A percentile compares a stretch with the other conserved stretches of the same genome.
These are phyloP conservation scores for Callithrix jacchus DNA, from an alignment of 2,113 vertebrate species.

Conservation along the genomic window DNA sequence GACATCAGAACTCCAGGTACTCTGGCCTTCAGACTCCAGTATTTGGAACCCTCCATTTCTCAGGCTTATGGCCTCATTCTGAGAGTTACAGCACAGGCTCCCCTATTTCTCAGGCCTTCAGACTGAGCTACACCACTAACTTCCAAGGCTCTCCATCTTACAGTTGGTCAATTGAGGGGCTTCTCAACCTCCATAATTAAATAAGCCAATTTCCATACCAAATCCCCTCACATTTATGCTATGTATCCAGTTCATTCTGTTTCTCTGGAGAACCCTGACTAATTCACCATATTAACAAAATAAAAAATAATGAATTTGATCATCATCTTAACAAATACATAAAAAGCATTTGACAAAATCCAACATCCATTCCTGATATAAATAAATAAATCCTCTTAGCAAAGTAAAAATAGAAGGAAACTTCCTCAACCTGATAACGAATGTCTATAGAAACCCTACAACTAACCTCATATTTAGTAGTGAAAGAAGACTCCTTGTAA, in stretches of 20 bases:
- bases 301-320: neutral
- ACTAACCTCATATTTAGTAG: neutral
- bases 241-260: neutral
- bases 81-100: neutral
- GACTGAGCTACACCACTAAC: neutral
- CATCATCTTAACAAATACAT: neutral
- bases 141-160: neutral
- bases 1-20: neutral
- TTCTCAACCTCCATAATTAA: neutral
- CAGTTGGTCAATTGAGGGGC: neutral
- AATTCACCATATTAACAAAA: neutral
- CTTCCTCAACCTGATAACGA: neutral
- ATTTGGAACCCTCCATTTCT: neutral
- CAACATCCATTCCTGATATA: neutral
- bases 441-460: neutral
- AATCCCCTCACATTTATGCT: too few relatives aligned
- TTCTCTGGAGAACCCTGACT: neutral
- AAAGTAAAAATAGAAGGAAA: neutral
- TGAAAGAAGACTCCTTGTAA: neutral
- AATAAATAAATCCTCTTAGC: neutral
- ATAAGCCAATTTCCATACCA: neutral
- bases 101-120: neutral
- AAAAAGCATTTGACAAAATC: neutral
- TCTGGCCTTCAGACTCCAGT: neutral
- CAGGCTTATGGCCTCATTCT: neutral